A percentile compares a stretch with the other conserved stretches of the same genome.
phyloP scores from a whole-genome alignment of 53 echinoderm and acorn worm species.

The Antedon mediterranea region DNA sequence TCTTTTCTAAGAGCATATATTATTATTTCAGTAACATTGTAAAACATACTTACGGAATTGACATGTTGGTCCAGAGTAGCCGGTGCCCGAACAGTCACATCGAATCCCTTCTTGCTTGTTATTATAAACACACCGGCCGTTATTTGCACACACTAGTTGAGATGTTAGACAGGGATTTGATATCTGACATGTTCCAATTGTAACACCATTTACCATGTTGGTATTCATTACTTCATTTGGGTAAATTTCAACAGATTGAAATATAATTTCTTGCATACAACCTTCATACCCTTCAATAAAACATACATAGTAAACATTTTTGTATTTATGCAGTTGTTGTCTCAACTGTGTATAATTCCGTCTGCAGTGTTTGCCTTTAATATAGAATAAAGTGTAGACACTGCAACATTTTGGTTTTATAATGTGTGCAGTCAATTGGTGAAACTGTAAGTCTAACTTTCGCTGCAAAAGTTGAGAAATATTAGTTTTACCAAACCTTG shows the following conservation, averaged over 20 bases:
- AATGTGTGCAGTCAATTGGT: too few relatives aligned
- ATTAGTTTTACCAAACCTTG: not conserved
- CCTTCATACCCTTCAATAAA: constrained; percentile 36
- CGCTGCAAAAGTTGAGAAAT: too few relatives aligned
- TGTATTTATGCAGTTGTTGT: too few relatives aligned
- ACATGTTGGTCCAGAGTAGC: constrained; percentile 46
- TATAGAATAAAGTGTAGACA: too few relatives aligned
- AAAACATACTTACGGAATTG: constrained; percentile 48
- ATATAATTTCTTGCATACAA: constrained; percentile 42
- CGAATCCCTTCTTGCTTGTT: constrained; percentile 12
- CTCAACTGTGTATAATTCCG: too few relatives aligned
- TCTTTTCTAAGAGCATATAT: too few relatives aligned
- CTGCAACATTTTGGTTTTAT: too few relatives aligned
- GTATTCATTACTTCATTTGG: constrained; percentile 36
- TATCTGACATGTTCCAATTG: constrained; percentile 34
- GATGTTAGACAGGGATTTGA: constrained; percentile 52
- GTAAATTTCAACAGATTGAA: constrained; percentile 22
- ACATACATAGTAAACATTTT: too few relatives aligned
- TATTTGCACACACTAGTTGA: constrained; percentile 42
- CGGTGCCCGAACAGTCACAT: constrained; percentile 40
- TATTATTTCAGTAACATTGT: too few relatives aligned
- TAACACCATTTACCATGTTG: constrained; percentile 36
- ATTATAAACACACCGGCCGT: constrained; percentile 31
- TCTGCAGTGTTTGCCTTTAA: too few relatives aligned
- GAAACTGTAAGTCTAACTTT: too few relatives aligned